Base-by-base conservation (phyloP, 2,888 invertebrate species). In the Cinara cedri region DNA sequence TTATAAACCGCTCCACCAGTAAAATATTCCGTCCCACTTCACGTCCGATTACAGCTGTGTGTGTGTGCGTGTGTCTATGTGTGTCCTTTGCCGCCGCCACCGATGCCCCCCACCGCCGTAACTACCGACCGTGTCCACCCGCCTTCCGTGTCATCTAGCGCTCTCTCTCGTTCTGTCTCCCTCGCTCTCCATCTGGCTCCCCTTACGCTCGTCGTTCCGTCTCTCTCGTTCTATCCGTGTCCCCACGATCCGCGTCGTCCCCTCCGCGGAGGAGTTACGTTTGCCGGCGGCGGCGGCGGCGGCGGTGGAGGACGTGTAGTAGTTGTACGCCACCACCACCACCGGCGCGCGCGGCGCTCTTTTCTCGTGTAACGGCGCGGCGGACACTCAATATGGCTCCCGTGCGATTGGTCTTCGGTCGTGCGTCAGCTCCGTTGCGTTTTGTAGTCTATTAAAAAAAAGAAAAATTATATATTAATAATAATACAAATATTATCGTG, bases 301-400 rank as follows among this genome's bases (percentile, higher is more conserved):
- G 74, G 42, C 63, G 63, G 11, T 9, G 46, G 26, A 3, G 60
- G 65, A 0, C 24, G 63, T 3, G 51, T 63, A 0, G 71, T 10
- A 11, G 34, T 19, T 3, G 62, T n/a, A 63, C 57, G 63, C 42
- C 65, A 75, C 75, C 55, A 44, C 66, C 57, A 66, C 63, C 63
- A 57, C 66, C 76, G 76, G 34, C 66, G 66, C 72, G 21, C 66
- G 66, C 62, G 49, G 49, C 70, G 78, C 60, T 46, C 76, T 76
- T 68, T 68, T 68, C 75, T 24, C 55, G 26, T 26, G n/a, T 34
- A 78, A 76, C 66, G 51, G 70, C 76, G 24, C 72, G 72, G 81
- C 71, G 71, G 65, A 81, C 81, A 82, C 82, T 82, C 82, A 82
- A 82, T 82, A 82, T 82, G 82, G 82, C 82, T 82, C 81, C 82